Conservation (phyloP, 2,797 vertebrate genomes). For the Neoniphon sammara region DNA sequence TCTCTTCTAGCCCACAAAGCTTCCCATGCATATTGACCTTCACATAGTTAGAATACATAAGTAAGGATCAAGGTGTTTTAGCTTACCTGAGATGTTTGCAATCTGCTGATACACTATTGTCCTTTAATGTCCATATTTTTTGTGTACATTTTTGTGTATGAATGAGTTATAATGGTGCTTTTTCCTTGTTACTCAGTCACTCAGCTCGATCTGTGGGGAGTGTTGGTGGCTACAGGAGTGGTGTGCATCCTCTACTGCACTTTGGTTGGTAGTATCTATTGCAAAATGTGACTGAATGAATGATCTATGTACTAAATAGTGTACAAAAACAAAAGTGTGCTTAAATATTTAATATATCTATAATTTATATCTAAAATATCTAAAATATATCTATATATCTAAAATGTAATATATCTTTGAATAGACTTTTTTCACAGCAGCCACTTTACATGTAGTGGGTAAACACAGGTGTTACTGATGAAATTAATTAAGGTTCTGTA, state of each 20-base stretch:
- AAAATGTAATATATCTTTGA: too few relatives aligned
- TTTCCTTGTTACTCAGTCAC: conserved; percentile 76
- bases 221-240: conserved; percentile 83
- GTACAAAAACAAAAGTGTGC: not conserved
- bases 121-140: not conserved
- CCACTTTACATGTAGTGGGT: too few relatives aligned
- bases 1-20: not conserved
- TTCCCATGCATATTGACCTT: not conserved
- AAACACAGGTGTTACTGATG: too few relatives aligned
- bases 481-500: too few relatives aligned
- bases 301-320: not conserved
- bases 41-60: not conserved
- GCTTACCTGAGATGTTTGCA: not conserved
- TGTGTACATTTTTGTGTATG: too few relatives aligned
- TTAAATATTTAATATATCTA: too few relatives aligned
- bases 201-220: conserved; percentile 86
- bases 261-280: conserved; percentile 77
- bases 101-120: not conserved
- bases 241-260: conserved; percentile 88
- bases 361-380: too few relatives aligned
- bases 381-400: too few relatives aligned
- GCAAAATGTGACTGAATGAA: not conserved
- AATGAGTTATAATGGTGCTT: not conserved
- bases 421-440: too few relatives aligned
- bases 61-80: not conserved